A percentile compares a stretch with the other conserved stretches of the same genome.
phyloP scores from a whole-genome alignment of 2,113 vertebrate genomes.

The Tragelaphus buxtoni region DNA sequence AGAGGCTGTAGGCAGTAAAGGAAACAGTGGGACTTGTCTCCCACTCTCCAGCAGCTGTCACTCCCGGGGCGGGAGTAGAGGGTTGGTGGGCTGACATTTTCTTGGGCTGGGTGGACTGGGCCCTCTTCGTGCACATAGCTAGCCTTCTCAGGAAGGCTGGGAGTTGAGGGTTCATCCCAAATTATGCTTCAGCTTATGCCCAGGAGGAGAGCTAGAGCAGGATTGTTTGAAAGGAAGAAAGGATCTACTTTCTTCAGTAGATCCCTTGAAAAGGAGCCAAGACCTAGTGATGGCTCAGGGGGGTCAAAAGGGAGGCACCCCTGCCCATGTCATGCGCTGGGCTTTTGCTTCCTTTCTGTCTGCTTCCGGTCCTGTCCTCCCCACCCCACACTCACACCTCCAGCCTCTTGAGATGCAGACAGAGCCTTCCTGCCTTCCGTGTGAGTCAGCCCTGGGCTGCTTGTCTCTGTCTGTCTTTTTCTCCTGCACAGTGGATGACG shows the following conservation, averaged over 20 bases:
- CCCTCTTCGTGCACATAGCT: not conserved
- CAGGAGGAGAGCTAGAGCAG: not conserved
- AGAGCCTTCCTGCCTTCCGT: not conserved
- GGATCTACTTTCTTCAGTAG: not conserved
- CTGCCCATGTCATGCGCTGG: not conserved
- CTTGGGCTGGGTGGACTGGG: not conserved
- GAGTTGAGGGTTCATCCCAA: not conserved
- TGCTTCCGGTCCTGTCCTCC: not conserved
- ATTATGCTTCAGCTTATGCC: not conserved
- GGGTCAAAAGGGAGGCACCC: not conserved
- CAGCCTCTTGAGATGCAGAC: conserved; percentile 51
- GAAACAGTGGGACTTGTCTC: no score
- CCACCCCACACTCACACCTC: not conserved
- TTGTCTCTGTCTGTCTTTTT: not conserved
- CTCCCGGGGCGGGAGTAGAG: not conserved
- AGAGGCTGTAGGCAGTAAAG: not conserved
- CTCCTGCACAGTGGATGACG: not conserved
- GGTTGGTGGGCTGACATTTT: not conserved
- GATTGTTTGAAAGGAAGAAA: not conserved
- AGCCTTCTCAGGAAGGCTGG: not conserved
- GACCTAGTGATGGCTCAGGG: not conserved
- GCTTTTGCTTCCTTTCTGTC: not conserved
- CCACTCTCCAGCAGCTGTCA: not conserved
- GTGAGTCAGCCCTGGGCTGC: conserved; percentile 1
- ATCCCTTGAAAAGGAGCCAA: not conserved